These are phyloP conservation scores for Listrodromus nycthemerus DNA, from an alignment of 2,888 invertebrate genomes.

Conservation along the genomic window DNA sequence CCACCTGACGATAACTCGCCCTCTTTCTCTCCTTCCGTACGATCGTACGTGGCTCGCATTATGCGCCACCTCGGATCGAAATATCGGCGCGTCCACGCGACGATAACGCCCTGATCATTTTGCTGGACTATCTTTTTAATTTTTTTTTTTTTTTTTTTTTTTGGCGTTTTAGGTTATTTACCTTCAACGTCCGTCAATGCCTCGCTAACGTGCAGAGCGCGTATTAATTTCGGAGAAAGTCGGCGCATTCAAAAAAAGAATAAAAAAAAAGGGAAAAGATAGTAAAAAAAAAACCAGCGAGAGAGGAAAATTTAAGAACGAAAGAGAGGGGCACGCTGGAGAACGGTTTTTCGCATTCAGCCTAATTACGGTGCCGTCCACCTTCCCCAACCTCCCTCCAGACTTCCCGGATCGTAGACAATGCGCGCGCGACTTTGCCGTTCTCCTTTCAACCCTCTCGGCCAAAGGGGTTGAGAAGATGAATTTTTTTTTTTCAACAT, in stretches of 20 bases:
- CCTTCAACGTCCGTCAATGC: background rate
- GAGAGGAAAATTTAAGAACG: slow-evolving; percentile 21
- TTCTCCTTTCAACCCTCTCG: slow-evolving; percentile 44
- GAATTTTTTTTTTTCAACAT: too few relatives aligned
- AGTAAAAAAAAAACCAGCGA: slow-evolving; percentile 32
- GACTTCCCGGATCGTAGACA: slow-evolving; percentile 28
- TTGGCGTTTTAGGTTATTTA: background rate
- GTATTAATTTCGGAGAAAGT: slow-evolving; percentile 38
- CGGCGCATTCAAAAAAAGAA: slow-evolving; percentile 13
- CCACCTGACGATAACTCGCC: background rate
- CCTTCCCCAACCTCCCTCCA: background rate
- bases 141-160: slow-evolving; percentile 2
- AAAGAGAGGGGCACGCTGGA: background rate
- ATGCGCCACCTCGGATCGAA: background rate
- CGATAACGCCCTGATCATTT: slow-evolving; percentile 4
- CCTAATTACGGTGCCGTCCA: slow-evolving; percentile 44
- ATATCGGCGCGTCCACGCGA: background rate
- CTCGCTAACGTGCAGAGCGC: slow-evolving; percentile 9
- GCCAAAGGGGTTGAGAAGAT: slow-evolving; percentile 22
- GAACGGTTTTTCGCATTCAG: slow-evolving; percentile 46
- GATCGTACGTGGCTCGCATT: slow-evolving; percentile 1
- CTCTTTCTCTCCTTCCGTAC: background rate
- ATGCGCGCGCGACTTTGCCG: slow-evolving; percentile 46
- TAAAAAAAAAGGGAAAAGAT: slow-evolving; percentile 23
- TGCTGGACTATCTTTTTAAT: background rate